Conservation (phyloP, 2,888 invertebrate species). For the Parthenolecanium corni region DNA sequence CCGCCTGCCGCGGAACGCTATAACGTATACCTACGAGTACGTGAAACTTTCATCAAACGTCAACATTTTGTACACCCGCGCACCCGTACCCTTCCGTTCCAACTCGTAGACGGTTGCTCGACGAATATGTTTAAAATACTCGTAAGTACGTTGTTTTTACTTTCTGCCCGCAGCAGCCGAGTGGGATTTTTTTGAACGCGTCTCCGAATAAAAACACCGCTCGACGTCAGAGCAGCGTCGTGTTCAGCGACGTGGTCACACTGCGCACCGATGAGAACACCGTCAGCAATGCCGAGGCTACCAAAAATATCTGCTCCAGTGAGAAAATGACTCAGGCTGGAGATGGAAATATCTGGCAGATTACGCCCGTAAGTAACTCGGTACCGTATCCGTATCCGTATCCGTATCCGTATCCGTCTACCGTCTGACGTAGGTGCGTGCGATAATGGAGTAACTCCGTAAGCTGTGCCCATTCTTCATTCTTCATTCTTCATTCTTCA, state of each 20-base stretch:
- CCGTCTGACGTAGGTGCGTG: neutral
- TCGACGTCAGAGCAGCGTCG: constrained; percentile 67
- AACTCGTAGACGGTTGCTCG: too few species aligned
- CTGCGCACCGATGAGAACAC: constrained; percentile 40
- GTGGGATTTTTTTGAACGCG: constrained; percentile 36
- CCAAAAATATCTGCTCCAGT: constrained; percentile 42
- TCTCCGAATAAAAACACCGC: constrained; percentile 42
- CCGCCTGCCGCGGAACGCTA: too few species aligned
- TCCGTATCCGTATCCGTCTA: neutral
- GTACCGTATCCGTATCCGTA: neutral
- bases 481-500: neutral
- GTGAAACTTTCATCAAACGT: too few species aligned
- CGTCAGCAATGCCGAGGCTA: constrained; percentile 18
- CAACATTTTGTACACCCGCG: too few species aligned
- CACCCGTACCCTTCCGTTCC: too few species aligned
- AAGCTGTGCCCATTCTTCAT: neutral
- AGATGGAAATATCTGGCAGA: constrained; percentile 54
- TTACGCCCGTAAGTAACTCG: constrained; percentile 5
- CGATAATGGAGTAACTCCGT: neutral
- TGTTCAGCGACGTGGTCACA: constrained; percentile 77
- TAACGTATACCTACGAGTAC: too few species aligned
- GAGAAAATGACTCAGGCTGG: constrained; percentile 83
- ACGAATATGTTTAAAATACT: too few species aligned
- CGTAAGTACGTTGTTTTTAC: too few species aligned
- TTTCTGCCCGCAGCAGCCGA: constrained; percentile 1